phyloP scores from a whole-genome alignment of 2,797 vertebrate genomes.

The Myotis myotis region DNA sequence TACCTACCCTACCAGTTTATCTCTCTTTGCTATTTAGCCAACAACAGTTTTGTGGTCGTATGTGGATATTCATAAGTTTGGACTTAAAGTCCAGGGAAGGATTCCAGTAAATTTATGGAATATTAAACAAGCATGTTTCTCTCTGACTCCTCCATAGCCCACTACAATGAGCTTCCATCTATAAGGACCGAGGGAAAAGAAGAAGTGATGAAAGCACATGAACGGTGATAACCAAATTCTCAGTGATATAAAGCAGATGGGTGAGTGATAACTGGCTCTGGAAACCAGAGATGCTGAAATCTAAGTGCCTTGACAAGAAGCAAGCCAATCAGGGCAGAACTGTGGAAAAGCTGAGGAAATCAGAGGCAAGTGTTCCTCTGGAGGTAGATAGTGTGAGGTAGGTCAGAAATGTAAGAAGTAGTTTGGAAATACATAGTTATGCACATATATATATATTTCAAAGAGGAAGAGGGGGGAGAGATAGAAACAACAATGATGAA shows the following conservation, averaged over 20 bases:
- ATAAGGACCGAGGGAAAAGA: background rate
- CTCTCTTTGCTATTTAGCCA: background rate
- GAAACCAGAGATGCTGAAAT: background rate
- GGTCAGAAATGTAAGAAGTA: background rate
- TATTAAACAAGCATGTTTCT: background rate
- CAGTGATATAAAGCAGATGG: background rate
- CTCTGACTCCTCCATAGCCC: background rate
- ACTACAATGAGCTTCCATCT: background rate
- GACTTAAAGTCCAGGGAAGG: background rate
- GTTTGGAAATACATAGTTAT: background rate
- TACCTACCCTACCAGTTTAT: background rate
- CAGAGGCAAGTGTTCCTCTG: background rate
- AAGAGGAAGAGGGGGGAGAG: too few species aligned
- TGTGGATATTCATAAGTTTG: background rate
- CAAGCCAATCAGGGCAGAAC: background rate
- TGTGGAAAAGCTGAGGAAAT: background rate
- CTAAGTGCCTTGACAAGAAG: background rate
- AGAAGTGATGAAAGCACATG: background rate
- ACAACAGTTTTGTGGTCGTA: background rate
- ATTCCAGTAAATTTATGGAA: background rate
- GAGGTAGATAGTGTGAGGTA: background rate
- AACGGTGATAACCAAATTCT: background rate
- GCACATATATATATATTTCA: too few species aligned
- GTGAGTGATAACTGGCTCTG: background rate
- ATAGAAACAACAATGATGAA: too few species aligned